Evolutionary conservation across 1,140 invertebrate species (phyloP), one percentile per base, ranked within the genome.

Genomic region (Cherax quadricarinatus): DNA sequence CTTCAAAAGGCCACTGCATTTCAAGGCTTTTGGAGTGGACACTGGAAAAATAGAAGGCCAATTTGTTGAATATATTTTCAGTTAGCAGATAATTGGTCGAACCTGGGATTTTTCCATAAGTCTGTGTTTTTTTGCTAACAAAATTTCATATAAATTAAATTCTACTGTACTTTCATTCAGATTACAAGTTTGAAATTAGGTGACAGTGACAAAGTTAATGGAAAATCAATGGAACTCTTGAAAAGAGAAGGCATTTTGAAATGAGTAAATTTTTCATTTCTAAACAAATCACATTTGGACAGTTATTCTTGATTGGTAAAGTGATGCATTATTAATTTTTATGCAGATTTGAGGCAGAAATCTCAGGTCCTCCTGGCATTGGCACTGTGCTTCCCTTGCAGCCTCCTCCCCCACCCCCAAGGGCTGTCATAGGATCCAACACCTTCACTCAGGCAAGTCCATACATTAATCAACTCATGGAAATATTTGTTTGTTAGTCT

Each of bases 331-430:
- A 57, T 24, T 62, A 41, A 16, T 48, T 7, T 16, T n/a, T 83
- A 5, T 48, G 18, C 80, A 90, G 88, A 66, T 90, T 90, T 90
- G 88, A 90, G 81, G 88, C 88, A 57, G 88, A 90, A 81, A 90
- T 90, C 62, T 90, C 88, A 48, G 88, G 88, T 57, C 88, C 88
- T 57, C 88, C 88, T 75, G 88, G 82, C 21, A 73, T 78, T 48
- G 81, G 81, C 24, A 41, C 24, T 10, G 80, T 84, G 24, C 81
- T 62, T 14, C 57, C 62, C 30, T 62, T 82, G 14, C 88, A 82
- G 16, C 88, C 88, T 4, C 88, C 88, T 14, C 88, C 81, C 41
- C 62, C 88, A 73, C 81, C 88, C 30, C 70, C 88, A 81, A 60
- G 88, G 49, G 49, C 81, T 41, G 88, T 90, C 49, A 90, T 90